phyloP scores from a whole-genome alignment of 2,797 vertebrate genomes.

The Falco concolor region DNA sequence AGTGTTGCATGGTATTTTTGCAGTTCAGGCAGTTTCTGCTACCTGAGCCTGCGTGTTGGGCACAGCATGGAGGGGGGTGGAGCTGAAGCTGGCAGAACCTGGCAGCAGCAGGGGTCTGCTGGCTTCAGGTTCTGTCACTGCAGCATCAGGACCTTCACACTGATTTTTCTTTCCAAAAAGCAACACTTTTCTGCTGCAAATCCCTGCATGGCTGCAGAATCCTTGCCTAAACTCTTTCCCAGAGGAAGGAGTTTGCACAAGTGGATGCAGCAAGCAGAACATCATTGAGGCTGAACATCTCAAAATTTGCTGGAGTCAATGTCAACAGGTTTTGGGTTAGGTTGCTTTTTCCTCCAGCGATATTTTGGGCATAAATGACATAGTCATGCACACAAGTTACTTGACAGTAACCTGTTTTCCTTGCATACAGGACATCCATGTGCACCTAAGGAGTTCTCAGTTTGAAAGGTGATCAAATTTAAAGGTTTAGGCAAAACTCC shows the following conservation, averaged over 20 bases:
- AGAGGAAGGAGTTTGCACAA: background rate
- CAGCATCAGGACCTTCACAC: background rate
- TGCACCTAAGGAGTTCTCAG: background rate
- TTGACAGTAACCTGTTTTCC: background rate
- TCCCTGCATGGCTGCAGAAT: background rate
- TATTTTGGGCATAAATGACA: background rate
- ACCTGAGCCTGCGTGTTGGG: background rate
- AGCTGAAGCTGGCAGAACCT: background rate
- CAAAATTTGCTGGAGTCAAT: background rate
- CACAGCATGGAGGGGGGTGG: no score
- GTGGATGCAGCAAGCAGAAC: background rate
- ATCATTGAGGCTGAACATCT: fast-evolving
- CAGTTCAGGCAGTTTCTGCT: background rate
- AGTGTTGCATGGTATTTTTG: background rate
- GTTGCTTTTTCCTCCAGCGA: background rate
- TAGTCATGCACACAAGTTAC: background rate
- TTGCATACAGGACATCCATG: background rate
- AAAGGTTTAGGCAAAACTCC: background rate
- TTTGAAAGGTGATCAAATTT: background rate
- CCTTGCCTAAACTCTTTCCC: background rate
- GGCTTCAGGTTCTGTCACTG: background rate
- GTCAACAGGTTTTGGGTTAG: background rate
- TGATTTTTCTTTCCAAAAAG: background rate
- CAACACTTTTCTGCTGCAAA: background rate
- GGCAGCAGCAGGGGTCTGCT: background rate